A percentile compares a stretch with the other conserved stretches of the same genome.
These are phyloP conservation scores for Hydractinia symbiolongicarpus DNA, from an alignment of 30 jellyfish, hydroid and myxozoan genomes.

Conservation along the genomic window DNA sequence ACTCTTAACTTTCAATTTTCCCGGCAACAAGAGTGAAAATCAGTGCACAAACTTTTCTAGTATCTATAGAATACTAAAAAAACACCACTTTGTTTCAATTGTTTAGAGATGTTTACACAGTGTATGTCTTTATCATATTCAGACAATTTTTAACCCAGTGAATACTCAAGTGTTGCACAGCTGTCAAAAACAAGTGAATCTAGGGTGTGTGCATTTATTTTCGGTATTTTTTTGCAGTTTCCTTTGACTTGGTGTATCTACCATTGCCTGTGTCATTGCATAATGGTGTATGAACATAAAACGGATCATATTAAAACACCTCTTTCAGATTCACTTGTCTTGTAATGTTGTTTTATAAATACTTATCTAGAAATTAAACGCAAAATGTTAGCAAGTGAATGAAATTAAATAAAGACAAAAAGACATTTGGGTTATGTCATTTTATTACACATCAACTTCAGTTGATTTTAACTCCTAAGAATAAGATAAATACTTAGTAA, in stretches of 20 bases:
- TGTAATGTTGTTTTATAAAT: no score
- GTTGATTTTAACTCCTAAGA: no score
- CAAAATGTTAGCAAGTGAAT: no score
- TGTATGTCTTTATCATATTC: neutral
- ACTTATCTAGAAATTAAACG: no score
- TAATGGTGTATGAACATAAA: neutral
- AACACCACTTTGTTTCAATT: neutral
- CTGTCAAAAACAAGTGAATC: neutral
- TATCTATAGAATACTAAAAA: neutral
- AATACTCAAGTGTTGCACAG: constrained; percentile 1
- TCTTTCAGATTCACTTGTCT: neutral
- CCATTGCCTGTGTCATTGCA: neutral
- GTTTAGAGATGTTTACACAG: neutral
- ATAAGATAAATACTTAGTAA: no score
- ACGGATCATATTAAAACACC: neutral
- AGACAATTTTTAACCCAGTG: neutral
- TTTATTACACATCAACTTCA: no score
- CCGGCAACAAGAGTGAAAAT: no score
- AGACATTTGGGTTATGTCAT: no score
- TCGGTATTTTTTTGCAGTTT: neutral
- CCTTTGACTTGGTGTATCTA: neutral
- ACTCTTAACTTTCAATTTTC: no score
- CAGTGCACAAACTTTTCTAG: neutral
- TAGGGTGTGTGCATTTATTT: constrained; percentile 13
- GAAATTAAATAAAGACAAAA: no score